phyloP scores from a whole-genome alignment of 2,113 vertebrate species.

The Aptenodytes forsteri region DNA sequence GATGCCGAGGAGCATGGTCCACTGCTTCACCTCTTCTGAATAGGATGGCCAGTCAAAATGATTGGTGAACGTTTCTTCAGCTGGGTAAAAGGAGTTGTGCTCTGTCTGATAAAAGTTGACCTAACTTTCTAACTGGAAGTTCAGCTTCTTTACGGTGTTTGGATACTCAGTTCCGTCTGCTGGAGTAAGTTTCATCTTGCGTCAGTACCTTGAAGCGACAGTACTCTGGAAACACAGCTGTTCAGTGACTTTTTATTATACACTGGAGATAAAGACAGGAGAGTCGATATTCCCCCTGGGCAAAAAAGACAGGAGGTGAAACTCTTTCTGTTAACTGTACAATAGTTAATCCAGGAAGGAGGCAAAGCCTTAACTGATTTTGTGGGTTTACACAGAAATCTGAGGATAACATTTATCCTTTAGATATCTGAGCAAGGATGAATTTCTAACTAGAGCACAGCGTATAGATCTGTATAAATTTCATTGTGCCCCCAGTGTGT shows the following conservation, averaged over 20 bases:
- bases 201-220: background rate
- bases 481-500: conserved; percentile 3
- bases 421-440: conserved; percentile 27
- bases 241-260: conserved; percentile 13
- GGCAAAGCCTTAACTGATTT: conserved; percentile 64
- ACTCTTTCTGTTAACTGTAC: conserved; percentile 31
- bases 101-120: background rate
- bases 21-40: conserved; percentile 19
- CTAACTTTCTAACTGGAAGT: conserved; percentile 22
- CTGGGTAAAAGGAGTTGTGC: background rate
- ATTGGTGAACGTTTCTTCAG: background rate
- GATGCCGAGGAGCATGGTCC: conserved; percentile 28
- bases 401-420: conserved; percentile 69
- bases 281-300: background rate
- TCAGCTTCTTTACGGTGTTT: background rate
- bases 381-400: conserved; percentile 57
- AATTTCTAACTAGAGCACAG: conserved; percentile 31
- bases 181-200: conserved; percentile 9
- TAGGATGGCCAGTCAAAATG: background rate
- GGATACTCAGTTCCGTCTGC: background rate
- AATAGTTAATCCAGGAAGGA: conserved; percentile 52
- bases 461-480: background rate
- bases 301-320: background rate
- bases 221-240: conserved; percentile 4
- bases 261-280: conserved; percentile 44